These are phyloP conservation scores for Chrysoperla carnea DNA, from an alignment of 1,140 invertebrate genomes.

Conservation along the genomic window DNA sequence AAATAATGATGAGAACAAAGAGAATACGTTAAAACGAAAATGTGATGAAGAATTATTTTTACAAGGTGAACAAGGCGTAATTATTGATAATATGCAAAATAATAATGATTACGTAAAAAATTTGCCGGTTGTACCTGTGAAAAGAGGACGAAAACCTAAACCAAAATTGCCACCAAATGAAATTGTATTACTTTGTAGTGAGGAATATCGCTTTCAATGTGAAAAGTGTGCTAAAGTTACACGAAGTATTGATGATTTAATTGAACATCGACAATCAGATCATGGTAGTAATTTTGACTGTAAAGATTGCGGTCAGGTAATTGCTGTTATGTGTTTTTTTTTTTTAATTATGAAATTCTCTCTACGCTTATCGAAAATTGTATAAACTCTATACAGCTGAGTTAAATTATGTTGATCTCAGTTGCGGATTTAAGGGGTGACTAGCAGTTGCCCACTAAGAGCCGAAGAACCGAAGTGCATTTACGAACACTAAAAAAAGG, in stretches of 20 bases:
- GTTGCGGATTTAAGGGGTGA: no score
- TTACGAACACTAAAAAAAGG: no score
- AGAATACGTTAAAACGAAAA: background rate
- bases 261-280: conserved; percentile 17
- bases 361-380: no score
- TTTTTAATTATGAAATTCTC: no score
- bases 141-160: conserved; percentile 16
- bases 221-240: conserved; percentile 18
- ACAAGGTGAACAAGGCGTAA: background rate
- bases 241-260: conserved; percentile 13
- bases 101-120: background rate
- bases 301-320: conserved; percentile 28
- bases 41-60: background rate
- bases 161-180: conserved; percentile 7
- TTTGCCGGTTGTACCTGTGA: background rate
- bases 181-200: conserved; percentile 6
- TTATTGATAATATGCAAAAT: background rate
- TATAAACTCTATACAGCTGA: no score
- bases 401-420: no score
- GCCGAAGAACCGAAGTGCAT: no score
- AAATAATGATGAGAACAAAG: conserved; percentile 4
- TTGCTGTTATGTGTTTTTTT: conserved; percentile 12
- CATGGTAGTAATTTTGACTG: conserved; percentile 27
- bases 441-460: no score
- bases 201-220: conserved; percentile 20